phyloP scores from a whole-genome alignment of 2,797 vertebrate genomes.

The Paramormyrops hopkinsi region DNA sequence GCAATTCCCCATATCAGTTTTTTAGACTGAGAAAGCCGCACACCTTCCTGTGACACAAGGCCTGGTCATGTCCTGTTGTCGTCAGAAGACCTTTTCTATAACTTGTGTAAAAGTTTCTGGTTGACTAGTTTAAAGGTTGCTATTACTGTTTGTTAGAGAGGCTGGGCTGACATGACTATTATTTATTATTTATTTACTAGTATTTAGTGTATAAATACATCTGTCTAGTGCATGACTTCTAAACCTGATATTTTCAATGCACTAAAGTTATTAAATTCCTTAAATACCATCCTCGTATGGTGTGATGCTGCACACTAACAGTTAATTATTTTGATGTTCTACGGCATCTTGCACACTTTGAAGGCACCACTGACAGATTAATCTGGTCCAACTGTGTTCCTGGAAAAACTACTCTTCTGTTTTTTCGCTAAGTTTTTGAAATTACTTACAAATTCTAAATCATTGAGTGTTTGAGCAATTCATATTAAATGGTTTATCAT shows the following conservation, averaged over 20 bases:
- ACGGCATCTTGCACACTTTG: not conserved
- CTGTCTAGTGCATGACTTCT: not conserved
- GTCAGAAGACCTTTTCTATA: not conserved
- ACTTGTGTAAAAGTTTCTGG: not conserved
- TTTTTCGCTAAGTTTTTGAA: not conserved
- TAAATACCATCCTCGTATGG: not conserved
- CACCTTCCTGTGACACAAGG: not conserved
- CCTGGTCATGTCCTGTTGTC: not conserved
- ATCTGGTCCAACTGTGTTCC: not conserved
- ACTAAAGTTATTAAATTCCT: not conserved
- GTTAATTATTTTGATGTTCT: not conserved
- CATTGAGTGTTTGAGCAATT: not conserved
- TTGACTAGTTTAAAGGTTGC: not conserved
- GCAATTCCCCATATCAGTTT: not conserved
- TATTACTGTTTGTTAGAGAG: not conserved
- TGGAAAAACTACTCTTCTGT: not conserved
- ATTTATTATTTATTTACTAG: not conserved
- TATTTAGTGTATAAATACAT: not conserved
- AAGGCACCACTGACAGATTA: not conserved
- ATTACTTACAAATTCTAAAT: not conserved
- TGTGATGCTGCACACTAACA: not conserved
- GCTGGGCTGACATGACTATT: not conserved
- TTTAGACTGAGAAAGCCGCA: not conserved
- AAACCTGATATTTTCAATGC: not conserved
- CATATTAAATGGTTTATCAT: not conserved